Conservation (phyloP, 2,888 invertebrate genomes). For the Habroteleia sp. region DNA sequence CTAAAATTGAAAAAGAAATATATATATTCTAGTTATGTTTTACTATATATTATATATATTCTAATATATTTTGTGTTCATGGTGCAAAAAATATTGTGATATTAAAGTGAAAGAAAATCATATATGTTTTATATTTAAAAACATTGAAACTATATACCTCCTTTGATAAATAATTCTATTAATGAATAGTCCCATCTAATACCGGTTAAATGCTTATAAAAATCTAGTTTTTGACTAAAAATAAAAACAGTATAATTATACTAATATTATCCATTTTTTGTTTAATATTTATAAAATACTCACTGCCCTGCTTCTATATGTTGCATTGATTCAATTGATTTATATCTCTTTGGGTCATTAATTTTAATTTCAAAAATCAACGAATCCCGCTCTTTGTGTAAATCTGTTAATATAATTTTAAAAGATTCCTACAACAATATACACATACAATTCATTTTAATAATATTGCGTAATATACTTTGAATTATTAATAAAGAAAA, state of each 20-base stretch:
- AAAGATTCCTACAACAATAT: constrained; percentile 2
- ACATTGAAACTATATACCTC: too few species aligned
- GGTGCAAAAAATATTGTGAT: too few species aligned
- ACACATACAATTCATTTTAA: too few species aligned
- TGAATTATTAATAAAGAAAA: too few species aligned
- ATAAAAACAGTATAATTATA: too few species aligned
- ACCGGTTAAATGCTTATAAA: constrained; percentile 4
- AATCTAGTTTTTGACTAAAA: constrained; percentile 5
- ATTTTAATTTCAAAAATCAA: constrained; percentile 2
- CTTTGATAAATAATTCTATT: constrained; percentile 1
- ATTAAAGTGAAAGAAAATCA: too few species aligned
- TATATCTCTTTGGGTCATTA: not conserved
- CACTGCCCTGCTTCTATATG: not conserved
- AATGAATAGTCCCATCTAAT: constrained; percentile 6
- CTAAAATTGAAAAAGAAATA: constrained; percentile 11
- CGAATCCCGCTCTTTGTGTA: not conserved
- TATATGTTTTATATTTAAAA: too few species aligned
- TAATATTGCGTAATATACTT: too few species aligned
- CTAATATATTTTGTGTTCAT: too few species aligned
- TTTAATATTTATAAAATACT: too few species aligned
- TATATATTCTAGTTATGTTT: too few species aligned
- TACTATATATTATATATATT: constrained; percentile 2
- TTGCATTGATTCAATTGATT: not conserved
- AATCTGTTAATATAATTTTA: not conserved
- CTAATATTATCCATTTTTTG: too few species aligned